Conservation (phyloP, 2,797 vertebrate species). For the Lophura swinhoii region DNA sequence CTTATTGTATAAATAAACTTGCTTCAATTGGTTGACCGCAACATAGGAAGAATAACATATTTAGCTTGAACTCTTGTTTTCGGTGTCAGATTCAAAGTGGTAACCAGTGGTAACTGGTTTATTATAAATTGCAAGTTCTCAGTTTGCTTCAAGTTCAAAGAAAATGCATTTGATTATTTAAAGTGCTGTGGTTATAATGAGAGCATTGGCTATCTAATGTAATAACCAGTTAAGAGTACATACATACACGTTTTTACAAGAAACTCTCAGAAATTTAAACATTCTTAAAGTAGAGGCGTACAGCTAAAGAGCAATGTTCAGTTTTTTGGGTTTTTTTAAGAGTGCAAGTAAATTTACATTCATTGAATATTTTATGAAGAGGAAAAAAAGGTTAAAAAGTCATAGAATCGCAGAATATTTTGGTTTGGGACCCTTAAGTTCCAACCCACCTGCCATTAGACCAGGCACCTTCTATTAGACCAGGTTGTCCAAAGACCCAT, state of each 20-base stretch:
- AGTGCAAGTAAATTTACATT: background rate
- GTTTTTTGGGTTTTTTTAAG: background rate
- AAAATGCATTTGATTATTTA: background rate
- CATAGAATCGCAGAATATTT: background rate
- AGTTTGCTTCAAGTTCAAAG: background rate
- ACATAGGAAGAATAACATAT: background rate
- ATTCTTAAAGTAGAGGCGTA: background rate
- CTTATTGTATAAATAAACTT: background rate
- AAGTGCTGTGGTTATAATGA: background rate
- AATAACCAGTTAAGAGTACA: background rate
- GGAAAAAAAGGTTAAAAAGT: background rate
- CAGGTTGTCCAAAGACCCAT: background rate
- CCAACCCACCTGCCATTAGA: background rate
- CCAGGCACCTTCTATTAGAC: background rate
- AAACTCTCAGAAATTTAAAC: background rate
- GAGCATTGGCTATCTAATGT: background rate
- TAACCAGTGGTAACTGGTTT: background rate
- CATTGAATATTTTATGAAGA: background rate
- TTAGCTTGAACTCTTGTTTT: background rate
- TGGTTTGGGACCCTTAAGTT: background rate
- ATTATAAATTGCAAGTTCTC: background rate
- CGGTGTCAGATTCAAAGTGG: background rate
- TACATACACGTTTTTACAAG: background rate
- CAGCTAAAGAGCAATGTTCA: background rate
- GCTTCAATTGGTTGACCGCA: background rate